Percentiles rank a stretch among this genome's conserved stretches.
Evolutionary conservation across 2,797 vertebrate genomes (phyloP).

Genomic region (Botia almorhae): DNA sequence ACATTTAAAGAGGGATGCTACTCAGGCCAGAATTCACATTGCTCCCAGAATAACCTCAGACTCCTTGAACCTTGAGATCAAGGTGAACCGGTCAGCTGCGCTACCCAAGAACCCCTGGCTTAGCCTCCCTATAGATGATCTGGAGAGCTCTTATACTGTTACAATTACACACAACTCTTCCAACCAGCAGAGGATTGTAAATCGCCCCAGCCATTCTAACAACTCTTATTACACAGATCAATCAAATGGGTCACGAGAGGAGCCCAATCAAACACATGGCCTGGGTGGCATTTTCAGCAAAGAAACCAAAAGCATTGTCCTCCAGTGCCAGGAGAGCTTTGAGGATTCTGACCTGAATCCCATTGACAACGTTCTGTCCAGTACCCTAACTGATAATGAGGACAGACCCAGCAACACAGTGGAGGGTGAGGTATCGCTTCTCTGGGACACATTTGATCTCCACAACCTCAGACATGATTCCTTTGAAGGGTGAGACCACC

Average conservation of each 20-base stretch:
- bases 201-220: not conserved
- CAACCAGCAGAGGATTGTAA: conserved; percentile 18
- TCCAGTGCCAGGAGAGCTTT: conserved; percentile 46
- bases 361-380: conserved; percentile 70
- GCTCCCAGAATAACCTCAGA: conserved; percentile 64
- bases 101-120: conserved; percentile 78
- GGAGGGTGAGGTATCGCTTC: conserved; percentile 65
- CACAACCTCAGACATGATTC: conserved; percentile 67
- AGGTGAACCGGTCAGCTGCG: conserved; percentile 67
- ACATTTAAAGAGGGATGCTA: conserved; percentile 51
- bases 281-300: not conserved
- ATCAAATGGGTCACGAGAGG: conserved; percentile 48
- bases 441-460: conserved; percentile 77
- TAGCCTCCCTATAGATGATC: conserved; percentile 74
- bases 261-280: conserved; percentile 42
- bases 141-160: conserved; percentile 75
- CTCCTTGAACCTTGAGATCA: conserved; percentile 74
- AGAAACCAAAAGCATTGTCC: conserved; percentile 13
- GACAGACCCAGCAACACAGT: conserved; percentile 55
- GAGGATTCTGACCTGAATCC: conserved; percentile 64
- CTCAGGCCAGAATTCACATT: conserved; percentile 67
- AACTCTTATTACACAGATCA: fast-evolving
- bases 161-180: conserved; percentile 68
- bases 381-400: conserved; percentile 68
- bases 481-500: conserved; percentile 60